A percentile compares a stretch with the other conserved stretches of the same genome.
Conservation (phyloP, 2,888 invertebrate species). For the Drosophila glabriapex region DNA sequence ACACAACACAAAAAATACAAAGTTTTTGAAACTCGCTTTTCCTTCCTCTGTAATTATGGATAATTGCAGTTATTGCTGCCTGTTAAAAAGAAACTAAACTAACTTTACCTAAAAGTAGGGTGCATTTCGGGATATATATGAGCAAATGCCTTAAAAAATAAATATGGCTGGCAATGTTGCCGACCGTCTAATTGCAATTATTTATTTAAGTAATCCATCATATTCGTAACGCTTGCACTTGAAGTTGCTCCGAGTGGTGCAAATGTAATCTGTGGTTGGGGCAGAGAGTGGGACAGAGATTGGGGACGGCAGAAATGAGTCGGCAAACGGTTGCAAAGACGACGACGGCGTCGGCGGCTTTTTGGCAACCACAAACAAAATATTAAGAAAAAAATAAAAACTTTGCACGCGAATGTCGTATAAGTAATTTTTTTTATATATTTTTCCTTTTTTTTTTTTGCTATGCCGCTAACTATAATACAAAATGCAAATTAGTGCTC, state of each 20-base stretch:
- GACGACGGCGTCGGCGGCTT: constrained; percentile 55
- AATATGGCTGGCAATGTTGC: constrained; percentile 47
- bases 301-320: constrained; percentile 5
- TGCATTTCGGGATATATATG: constrained; percentile 23
- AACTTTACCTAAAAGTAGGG: constrained; percentile 20
- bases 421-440: constrained; percentile 50
- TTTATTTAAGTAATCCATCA: constrained; percentile 78
- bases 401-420: constrained; percentile 77
- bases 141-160: constrained; percentile 20
- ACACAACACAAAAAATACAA: not conserved
- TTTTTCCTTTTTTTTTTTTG: constrained; percentile 14
- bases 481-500: constrained; percentile 72
- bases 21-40: not conserved
- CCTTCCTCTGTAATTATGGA: not conserved
- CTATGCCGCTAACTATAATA: constrained; percentile 50
- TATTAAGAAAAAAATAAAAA: constrained; percentile 30
- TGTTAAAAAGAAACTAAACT: not conserved
- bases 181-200: constrained; percentile 73
- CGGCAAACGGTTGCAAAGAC: constrained; percentile 39
- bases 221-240: constrained; percentile 48
- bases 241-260: constrained; percentile 24
- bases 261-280: constrained; percentile 9
- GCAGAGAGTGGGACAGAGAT: constrained; percentile 1
- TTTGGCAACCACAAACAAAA: constrained; percentile 47
- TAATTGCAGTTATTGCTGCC: constrained; percentile 3